phyloP scores from a whole-genome alignment of 2,888 invertebrate genomes.

The Clitarchus hookeri region DNA sequence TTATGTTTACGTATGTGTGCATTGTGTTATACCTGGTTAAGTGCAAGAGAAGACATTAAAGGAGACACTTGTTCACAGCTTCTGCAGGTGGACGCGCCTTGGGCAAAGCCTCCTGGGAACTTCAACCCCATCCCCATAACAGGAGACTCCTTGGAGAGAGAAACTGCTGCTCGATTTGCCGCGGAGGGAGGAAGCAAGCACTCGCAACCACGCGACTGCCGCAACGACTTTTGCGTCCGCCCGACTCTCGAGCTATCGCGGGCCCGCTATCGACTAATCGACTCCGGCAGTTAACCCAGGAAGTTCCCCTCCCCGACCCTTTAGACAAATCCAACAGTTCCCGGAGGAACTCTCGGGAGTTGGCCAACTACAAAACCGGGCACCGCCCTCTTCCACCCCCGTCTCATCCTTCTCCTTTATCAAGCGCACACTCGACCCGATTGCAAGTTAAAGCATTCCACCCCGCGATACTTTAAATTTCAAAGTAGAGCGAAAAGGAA shows the following conservation, averaged over 20 bases:
- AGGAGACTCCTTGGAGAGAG: too few relatives aligned
- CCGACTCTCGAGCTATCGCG: not conserved
- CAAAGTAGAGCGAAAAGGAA: not conserved
- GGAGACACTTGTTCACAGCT: too few relatives aligned
- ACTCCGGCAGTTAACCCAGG: not conserved
- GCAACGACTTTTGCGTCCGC: not conserved
- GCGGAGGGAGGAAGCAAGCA: too few relatives aligned
- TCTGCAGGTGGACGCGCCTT: too few relatives aligned
- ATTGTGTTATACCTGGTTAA: too few relatives aligned
- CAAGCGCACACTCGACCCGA: not conserved
- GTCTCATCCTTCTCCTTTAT: not conserved
- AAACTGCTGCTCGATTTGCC: too few relatives aligned
- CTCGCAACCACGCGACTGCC: too few relatives aligned
- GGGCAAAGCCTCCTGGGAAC: too few relatives aligned
- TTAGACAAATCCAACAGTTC: not conserved
- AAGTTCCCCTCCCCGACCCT: not conserved
- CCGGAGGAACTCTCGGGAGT: not conserved
- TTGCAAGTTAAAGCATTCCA: not conserved
- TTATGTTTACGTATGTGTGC: too few relatives aligned
- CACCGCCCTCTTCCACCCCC: not conserved
- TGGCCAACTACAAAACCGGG: not conserved
- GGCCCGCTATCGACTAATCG: not conserved
- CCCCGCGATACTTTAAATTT: not conserved
- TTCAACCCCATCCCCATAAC: too few relatives aligned
- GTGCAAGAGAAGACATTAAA: too few relatives aligned